Conservation (phyloP, 1,140 invertebrate genomes). For the Brachionus angularis region DNA sequence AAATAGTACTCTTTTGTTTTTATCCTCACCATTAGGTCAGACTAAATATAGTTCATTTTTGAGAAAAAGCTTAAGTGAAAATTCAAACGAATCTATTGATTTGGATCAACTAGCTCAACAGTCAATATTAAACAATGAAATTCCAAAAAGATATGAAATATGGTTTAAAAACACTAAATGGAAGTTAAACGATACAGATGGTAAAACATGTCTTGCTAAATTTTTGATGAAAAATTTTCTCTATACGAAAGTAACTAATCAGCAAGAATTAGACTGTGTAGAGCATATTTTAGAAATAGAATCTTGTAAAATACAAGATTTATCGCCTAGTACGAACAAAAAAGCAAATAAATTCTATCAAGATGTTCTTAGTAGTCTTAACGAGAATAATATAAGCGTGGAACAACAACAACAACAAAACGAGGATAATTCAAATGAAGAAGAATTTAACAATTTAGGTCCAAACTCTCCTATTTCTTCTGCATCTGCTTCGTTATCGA, state of each 20-base stretch:
- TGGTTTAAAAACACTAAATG: slow-evolving; percentile 98
- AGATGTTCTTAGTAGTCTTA: slow-evolving; percentile 18
- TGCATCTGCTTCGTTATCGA: not conserved
- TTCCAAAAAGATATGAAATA: slow-evolving; percentile 79
- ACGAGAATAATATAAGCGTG: no score
- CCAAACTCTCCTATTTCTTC: not conserved
- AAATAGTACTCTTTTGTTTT: slow-evolving; percentile 37
- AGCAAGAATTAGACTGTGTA: slow-evolving; percentile 22
- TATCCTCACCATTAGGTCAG: slow-evolving; percentile 46
- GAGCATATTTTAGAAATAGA: slow-evolving; percentile 36
- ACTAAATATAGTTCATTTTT: no score
- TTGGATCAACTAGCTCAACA: slow-evolving; percentile 22
- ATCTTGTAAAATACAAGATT: slow-evolving; percentile 24
- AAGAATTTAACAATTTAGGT: not conserved
- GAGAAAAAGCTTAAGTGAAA: slow-evolving; percentile 60
- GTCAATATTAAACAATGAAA: slow-evolving; percentile 27
- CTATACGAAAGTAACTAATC: slow-evolving; percentile 59
- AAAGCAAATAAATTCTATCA: not conserved
- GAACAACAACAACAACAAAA: not conserved
- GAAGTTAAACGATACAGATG: slow-evolving; percentile 92
- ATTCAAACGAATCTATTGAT: slow-evolving; percentile 64
- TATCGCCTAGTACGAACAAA: not conserved
- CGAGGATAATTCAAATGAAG: not conserved
- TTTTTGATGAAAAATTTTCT: slow-evolving; percentile 90
- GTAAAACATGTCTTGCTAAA: slow-evolving; percentile 92